Percentiles rank a stretch among this genome's conserved stretches.
Evolutionary conservation across 2,888 invertebrate genomes (phyloP).

Genomic region (Acanthosepion pharaonis): DNA sequence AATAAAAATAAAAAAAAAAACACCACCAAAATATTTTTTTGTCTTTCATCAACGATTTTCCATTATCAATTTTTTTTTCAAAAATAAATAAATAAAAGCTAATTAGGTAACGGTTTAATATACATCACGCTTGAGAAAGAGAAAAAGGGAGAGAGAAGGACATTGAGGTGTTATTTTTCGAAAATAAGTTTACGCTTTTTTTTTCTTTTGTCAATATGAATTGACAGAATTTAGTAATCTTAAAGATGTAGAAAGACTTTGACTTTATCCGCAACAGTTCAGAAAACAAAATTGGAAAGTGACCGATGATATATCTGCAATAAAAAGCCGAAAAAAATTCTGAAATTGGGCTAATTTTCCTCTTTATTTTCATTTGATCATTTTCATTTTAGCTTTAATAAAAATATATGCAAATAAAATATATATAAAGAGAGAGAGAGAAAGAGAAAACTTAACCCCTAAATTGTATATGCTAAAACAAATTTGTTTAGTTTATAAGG

Average conservation of each 20-base stretch:
- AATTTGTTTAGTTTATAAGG: background rate
- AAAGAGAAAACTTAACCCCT: background rate
- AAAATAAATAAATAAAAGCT: background rate
- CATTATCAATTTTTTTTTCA: background rate
- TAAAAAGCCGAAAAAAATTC: background rate
- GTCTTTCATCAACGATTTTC: background rate
- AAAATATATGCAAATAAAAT: background rate
- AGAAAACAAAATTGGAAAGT: background rate
- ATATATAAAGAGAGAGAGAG: background rate
- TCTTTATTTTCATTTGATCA: background rate
- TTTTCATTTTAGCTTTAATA: background rate
- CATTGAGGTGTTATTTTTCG: background rate
- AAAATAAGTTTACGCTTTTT: background rate
- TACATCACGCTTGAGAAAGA: background rate
- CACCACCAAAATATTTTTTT: slow-evolving; percentile 9
- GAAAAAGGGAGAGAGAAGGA: background rate
- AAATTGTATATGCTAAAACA: background rate
- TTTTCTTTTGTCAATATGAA: background rate
- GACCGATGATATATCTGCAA: background rate
- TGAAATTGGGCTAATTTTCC: background rate
- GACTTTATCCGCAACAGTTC: background rate
- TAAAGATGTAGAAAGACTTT: background rate
- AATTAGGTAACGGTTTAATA: slow-evolving; percentile 6
- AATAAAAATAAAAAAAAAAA: background rate
- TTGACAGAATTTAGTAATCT: background rate